These are phyloP conservation scores for Limnephilus rhombicus DNA, from an alignment of 2,888 invertebrate genomes.

Conservation along the genomic window DNA sequence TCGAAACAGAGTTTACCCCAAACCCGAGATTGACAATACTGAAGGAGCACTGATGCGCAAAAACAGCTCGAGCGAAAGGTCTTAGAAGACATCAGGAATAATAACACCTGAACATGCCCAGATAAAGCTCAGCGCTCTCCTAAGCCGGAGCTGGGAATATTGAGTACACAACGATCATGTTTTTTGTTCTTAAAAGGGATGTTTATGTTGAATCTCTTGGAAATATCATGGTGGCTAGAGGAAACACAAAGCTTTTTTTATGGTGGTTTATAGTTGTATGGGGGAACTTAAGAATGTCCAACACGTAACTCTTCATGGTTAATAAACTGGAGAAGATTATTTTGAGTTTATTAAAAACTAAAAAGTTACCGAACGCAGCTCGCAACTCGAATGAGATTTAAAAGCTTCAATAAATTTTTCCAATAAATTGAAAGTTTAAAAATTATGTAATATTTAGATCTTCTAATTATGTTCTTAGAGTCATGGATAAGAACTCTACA, in stretches of 20 bases:
- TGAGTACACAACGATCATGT: not conserved
- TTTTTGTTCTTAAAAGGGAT: not conserved
- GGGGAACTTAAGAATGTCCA: not conserved
- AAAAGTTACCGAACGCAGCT: no score
- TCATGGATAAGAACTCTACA: no score
- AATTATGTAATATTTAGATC: no score
- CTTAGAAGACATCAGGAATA: not conserved
- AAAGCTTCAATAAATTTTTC: no score
- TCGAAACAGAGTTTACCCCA: slow-evolving; percentile 37
- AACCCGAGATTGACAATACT: slow-evolving; percentile 34
- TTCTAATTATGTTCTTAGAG: no score
- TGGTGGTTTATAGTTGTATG: not conserved
- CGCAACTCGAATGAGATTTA: no score
- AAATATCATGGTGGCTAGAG: not conserved
- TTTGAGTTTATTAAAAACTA: no score
- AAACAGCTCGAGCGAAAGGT: slow-evolving; percentile 2
- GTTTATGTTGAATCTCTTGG: not conserved
- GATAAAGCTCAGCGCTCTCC: not conserved
- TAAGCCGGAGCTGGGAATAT: not conserved
- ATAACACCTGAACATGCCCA: not conserved
- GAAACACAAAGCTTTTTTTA: not conserved
- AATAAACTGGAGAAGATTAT: no score
- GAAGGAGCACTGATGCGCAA: slow-evolving; percentile 21
- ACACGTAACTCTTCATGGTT: not conserved
- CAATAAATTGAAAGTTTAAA: no score